Conservation (phyloP, 2,113 vertebrate genomes). For the Oenanthe melanoleuca region DNA sequence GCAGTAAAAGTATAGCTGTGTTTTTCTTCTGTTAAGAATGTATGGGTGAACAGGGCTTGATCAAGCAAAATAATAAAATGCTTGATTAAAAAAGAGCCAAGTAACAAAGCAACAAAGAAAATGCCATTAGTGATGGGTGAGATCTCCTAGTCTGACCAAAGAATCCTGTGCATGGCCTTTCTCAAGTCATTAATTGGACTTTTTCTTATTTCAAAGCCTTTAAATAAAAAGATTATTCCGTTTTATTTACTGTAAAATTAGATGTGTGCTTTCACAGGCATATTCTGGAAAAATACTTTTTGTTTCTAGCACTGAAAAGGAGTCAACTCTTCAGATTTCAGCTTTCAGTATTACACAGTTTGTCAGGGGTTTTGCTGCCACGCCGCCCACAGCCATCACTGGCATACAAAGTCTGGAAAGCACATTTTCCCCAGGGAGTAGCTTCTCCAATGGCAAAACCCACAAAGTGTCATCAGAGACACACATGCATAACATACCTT, state of each 20-base stretch:
- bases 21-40: constrained; percentile 12
- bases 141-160: neutral
- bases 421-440: neutral
- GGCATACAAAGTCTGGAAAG: neutral
- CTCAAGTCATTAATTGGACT: neutral
- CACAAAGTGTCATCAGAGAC: neutral
- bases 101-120: neutral
- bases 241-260: neutral
- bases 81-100: neutral
- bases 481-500: rapidly evolving
- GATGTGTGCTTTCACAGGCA: neutral
- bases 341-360: neutral
- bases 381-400: neutral
- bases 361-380: neutral
- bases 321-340: neutral
- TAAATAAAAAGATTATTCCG: neutral
- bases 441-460: neutral
- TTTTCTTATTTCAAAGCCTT: neutral
- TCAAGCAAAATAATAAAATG: neutral
- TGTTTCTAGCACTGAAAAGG: neutral
- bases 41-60: neutral
- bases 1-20: neutral
- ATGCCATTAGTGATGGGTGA: neutral
- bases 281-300: neutral
- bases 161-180: neutral